Evolutionary conservation across 2,113 vertebrate species (phyloP).

Genomic region (Notechis scutatus): DNA sequence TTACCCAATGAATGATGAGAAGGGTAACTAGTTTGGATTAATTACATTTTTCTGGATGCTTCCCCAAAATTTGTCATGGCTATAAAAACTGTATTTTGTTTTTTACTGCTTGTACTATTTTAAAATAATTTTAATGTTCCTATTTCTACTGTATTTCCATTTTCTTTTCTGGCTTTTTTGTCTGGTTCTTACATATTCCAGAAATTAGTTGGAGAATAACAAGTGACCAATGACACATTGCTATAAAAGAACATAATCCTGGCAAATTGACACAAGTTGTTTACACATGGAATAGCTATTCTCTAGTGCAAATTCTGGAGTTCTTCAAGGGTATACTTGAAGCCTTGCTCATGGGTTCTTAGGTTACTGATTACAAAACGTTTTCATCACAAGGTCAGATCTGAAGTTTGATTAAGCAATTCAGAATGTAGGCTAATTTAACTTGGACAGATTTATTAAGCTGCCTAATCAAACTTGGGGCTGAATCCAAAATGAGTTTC

Average conservation of each 20-base stretch:
- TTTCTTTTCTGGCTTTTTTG: background rate
- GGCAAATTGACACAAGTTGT: background rate
- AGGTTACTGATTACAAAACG: background rate
- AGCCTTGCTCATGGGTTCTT: background rate
- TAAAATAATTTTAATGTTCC: background rate
- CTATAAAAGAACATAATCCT: background rate
- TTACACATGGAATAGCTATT: background rate
- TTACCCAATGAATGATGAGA: background rate
- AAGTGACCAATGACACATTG: background rate
- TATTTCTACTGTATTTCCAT: background rate
- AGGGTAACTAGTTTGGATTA: background rate
- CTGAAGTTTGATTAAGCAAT: background rate
- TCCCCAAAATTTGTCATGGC: background rate
- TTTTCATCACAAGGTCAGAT: background rate
- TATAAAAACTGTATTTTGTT: background rate
- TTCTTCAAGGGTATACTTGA: background rate
- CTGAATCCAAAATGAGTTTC: background rate
- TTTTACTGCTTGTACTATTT: background rate
- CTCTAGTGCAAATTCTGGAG: background rate
- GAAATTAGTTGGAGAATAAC: background rate
- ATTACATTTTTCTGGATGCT: background rate
- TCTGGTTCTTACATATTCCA: background rate
- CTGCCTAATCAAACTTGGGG: background rate
- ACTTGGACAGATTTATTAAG: background rate
- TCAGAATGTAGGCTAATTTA: background rate